phyloP scores from a whole-genome alignment of 1,140 invertebrate genomes.

The Sogatella furcifera region DNA sequence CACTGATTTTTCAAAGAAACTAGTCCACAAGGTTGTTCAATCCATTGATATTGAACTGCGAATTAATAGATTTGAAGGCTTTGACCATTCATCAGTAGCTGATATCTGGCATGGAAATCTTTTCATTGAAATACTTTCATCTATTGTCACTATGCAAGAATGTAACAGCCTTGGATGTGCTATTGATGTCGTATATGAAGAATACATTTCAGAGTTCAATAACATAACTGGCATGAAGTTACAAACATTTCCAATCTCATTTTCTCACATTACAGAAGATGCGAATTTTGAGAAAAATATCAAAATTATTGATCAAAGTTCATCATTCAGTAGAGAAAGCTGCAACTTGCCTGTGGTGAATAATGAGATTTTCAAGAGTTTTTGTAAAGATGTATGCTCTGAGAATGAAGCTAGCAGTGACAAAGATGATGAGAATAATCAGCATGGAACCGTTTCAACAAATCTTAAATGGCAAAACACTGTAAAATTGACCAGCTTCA shows the following conservation, averaged over 20 bases:
- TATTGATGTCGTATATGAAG: background rate
- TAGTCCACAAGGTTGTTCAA: background rate
- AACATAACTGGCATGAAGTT: background rate
- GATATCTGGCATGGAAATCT: conserved; percentile 14
- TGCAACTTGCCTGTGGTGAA: too few species aligned
- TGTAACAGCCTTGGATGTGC: background rate
- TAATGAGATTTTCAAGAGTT: too few species aligned
- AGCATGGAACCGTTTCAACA: background rate
- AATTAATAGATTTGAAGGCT: background rate
- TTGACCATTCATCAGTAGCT: background rate
- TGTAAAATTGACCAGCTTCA: background rate
- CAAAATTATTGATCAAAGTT: background rate
- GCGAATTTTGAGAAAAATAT: background rate
- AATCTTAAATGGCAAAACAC: background rate
- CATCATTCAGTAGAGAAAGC: too few species aligned
- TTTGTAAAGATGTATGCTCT: too few species aligned
- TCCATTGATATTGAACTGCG: background rate
- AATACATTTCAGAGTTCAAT: background rate
- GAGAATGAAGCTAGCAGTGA: too few species aligned
- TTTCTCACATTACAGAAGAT: background rate
- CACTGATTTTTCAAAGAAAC: background rate
- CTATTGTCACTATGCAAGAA: background rate
- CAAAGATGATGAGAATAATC: background rate
- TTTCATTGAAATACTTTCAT: background rate
- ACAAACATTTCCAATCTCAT: background rate